Conservation (phyloP, 2,113 vertebrate species). For the cattle (Bos taurus) region ARS-UCD2.0 NC_037338.1:79338501-79339000, state of each 20-base stretch:
- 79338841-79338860: not conserved
- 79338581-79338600: not conserved
- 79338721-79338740: not conserved
- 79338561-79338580: not conserved
- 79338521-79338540: not conserved
- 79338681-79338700: not conserved
- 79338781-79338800: not conserved
- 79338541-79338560: not conserved
- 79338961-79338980: not conserved
- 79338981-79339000: not conserved
- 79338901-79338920: not conserved
- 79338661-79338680: not conserved
- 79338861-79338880: not conserved
- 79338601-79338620: not conserved
- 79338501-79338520: not conserved
- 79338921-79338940: not conserved
- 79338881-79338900: not conserved
- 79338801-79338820: not conserved
- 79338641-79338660: not conserved
- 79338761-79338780: not conserved
- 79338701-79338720: not conserved
- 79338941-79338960: not conserved
- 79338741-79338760: not conserved
- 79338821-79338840: not conserved
- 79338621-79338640: not conserved